These are phyloP conservation scores for Tringa solitaria DNA, from an alignment of 2,113 vertebrate genomes.

Conservation along the genomic window DNA sequence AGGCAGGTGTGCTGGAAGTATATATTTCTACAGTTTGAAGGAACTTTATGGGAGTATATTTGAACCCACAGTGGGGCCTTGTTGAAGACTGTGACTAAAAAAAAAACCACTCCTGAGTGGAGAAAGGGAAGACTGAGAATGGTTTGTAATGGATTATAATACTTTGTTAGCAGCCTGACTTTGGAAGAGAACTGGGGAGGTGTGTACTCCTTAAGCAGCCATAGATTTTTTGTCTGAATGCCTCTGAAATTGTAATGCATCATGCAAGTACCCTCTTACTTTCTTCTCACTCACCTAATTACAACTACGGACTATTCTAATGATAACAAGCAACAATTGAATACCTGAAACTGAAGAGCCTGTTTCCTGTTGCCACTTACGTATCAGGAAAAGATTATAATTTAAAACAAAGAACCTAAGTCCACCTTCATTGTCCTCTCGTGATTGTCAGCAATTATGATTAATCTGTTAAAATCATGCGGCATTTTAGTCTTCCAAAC, in stretches of 20 bases:
- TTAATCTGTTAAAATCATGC: not conserved
- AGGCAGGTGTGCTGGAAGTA: accelerated
- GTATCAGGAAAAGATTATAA: not conserved
- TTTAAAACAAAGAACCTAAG: not conserved
- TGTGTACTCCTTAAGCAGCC: not conserved
- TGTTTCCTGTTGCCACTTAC: not conserved
- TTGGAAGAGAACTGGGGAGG: not conserved
- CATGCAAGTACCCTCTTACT: not conserved
- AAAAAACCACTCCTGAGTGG: not conserved
- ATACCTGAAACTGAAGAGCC: not conserved
- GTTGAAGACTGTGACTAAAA: not conserved
- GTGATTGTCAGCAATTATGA: not conserved
- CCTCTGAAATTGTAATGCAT: not conserved
- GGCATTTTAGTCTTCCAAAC: not conserved
- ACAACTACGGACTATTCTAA: accelerated
- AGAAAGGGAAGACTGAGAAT: not conserved
- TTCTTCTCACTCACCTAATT: not conserved
- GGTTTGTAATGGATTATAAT: not conserved
- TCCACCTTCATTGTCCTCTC: not conserved
- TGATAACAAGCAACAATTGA: not conserved
- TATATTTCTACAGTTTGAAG: not conserved
- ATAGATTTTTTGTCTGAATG: not conserved
- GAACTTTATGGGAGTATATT: not conserved
- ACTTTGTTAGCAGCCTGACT: not conserved
- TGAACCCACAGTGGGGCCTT: not conserved